Percentiles rank a stretch among this genome's conserved stretches.
These are phyloP conservation scores for Myotis pilosus DNA, from an alignment of 2,797 vertebrate species.

Conservation along the genomic window DNA sequence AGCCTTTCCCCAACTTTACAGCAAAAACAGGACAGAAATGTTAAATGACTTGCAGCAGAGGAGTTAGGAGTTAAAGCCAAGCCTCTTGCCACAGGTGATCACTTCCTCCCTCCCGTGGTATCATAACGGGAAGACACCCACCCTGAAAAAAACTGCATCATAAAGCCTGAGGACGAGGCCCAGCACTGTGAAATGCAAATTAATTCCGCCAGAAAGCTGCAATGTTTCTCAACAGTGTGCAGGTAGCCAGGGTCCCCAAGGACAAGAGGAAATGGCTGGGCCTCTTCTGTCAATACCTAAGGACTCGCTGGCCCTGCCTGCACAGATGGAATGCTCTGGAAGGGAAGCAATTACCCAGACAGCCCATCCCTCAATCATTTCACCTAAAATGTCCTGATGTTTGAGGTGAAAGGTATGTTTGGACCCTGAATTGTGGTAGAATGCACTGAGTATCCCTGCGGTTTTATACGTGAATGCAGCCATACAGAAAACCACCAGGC, in stretches of 20 bases:
- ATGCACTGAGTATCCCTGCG: background rate
- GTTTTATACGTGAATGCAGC: constrained; percentile 15
- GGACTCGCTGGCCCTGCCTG: background rate
- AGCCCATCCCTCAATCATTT: background rate
- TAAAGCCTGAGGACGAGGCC: background rate
- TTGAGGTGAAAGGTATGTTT: background rate
- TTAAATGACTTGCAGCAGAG: background rate
- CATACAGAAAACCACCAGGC: background rate
- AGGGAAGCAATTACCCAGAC: background rate
- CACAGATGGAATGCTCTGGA: background rate
- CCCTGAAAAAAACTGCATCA: background rate
- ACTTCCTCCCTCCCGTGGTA: background rate
- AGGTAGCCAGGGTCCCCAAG: background rate
- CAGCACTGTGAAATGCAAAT: background rate
- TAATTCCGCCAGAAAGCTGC: background rate
- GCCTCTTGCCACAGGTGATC: background rate
- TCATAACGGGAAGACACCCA: background rate
- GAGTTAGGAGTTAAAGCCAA: background rate
- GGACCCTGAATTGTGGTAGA: background rate
- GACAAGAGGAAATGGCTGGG: constrained; percentile 22
- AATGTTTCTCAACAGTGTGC: background rate
- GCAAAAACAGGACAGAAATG: background rate
- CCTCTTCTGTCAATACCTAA: constrained; percentile 5
- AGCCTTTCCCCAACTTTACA: background rate
- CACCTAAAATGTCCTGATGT: background rate